phyloP scores from a whole-genome alignment of 2,888 invertebrate genomes.

The Eubasilissa splendida region DNA sequence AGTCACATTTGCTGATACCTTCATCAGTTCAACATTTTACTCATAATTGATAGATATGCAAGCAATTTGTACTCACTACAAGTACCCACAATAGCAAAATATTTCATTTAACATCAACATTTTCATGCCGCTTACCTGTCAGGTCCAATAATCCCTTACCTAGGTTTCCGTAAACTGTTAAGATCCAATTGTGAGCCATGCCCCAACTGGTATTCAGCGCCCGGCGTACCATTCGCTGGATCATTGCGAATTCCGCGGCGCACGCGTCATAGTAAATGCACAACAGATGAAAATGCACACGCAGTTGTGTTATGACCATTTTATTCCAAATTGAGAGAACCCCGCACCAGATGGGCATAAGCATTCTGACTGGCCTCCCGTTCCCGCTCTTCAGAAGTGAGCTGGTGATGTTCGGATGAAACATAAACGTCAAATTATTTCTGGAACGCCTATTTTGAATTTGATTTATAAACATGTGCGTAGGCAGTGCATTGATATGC shows the following conservation, averaged over 20 bases:
- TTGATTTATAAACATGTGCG: constrained; percentile 49
- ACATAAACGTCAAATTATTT: constrained; percentile 51
- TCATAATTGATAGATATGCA: too few relatives aligned
- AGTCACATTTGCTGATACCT: too few relatives aligned
- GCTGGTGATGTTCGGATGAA: constrained; percentile 17
- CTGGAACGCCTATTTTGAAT: constrained; percentile 49
- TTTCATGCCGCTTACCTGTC: too few relatives aligned
- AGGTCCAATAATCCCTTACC: background rate
- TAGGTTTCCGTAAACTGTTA: background rate
- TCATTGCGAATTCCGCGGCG: background rate
- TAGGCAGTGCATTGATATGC: constrained; percentile 41
- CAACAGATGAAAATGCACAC: background rate
- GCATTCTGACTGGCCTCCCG: constrained; percentile 1
- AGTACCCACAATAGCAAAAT: too few relatives aligned
- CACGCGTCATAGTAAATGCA: constrained; percentile 1
- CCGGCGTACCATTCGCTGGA: background rate
- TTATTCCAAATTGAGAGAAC: background rate
- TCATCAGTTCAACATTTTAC: too few relatives aligned
- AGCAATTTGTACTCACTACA: too few relatives aligned
- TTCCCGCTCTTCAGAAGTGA: constrained; percentile 5
- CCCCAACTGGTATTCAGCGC: constrained; percentile 1
- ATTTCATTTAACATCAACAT: too few relatives aligned
- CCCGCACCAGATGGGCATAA: background rate
- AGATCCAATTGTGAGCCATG: constrained; percentile 1
- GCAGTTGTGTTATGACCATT: background rate